phyloP scores from a whole-genome alignment of 2,113 vertebrate species.

The Alexandromys fortis region DNA sequence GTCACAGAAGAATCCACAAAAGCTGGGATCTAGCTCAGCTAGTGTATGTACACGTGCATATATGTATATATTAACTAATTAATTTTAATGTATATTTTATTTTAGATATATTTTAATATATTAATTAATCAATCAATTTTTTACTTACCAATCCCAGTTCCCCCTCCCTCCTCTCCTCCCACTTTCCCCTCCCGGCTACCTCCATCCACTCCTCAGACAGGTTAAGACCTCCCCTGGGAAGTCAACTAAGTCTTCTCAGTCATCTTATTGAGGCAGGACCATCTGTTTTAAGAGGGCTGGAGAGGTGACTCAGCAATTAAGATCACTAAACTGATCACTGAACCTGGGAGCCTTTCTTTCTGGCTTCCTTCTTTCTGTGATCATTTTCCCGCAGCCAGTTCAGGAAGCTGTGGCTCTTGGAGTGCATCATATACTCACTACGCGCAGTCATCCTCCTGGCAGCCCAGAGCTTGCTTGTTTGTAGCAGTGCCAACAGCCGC shows the following conservation, averaged over 20 bases:
- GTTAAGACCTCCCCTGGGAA: too few relatives aligned
- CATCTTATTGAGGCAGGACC: too few relatives aligned
- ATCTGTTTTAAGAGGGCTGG: neutral
- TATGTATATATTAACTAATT: neutral
- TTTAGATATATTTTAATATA: too few relatives aligned
- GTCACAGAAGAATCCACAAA: neutral
- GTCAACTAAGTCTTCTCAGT: too few relatives aligned
- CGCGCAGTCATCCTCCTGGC: neutral
- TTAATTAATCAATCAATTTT: too few relatives aligned
- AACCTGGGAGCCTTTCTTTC: neutral
- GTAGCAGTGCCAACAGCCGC: neutral
- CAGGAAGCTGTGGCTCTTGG: neutral
- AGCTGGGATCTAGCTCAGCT: neutral
- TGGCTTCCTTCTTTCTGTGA: neutral
- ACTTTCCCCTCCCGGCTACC: rapidly evolving
- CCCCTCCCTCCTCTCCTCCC: too few relatives aligned
- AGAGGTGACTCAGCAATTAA: neutral
- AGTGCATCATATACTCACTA: neutral
- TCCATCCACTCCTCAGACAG: too few relatives aligned
- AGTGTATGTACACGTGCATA: neutral
- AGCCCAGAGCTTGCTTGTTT: neutral
- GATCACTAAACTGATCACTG: too few relatives aligned
- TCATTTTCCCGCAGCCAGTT: neutral
- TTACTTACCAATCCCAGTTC: too few relatives aligned
- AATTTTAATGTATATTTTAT: too few relatives aligned